A percentile compares a stretch with the other conserved stretches of the same genome.
Evolutionary conservation across 2,888 invertebrate species (phyloP).

Genomic region (Eilema depressum): DNA sequence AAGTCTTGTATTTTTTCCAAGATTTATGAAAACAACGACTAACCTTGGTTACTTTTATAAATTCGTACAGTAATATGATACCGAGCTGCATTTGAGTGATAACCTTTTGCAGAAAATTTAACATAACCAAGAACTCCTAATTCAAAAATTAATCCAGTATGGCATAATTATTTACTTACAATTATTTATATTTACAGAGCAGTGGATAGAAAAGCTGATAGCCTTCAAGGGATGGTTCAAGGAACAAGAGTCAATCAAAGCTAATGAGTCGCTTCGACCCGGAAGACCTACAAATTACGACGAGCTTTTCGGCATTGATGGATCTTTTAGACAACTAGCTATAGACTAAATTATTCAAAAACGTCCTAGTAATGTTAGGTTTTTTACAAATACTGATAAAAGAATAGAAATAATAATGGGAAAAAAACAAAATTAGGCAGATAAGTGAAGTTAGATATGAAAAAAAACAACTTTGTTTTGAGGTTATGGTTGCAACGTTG

Average conservation of each 20-base stretch:
- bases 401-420: not conserved
- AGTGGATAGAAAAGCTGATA: conserved; percentile 91
- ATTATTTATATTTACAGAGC: conserved; percentile 81
- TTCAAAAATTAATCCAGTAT: too few relatives aligned
- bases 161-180: not conserved
- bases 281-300: conserved; percentile 94
- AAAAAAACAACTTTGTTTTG: not conserved
- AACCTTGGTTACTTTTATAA: too few relatives aligned
- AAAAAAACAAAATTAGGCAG: not conserved
- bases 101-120: too few relatives aligned
- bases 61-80: too few relatives aligned
- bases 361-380: not conserved
- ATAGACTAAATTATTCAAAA: conserved; percentile 86
- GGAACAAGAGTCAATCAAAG: conserved; percentile 91
- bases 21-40: too few relatives aligned
- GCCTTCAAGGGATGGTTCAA: conserved; percentile 93
- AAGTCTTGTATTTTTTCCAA: too few relatives aligned
- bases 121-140: too few relatives aligned
- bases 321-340: conserved; percentile 93
- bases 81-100: too few relatives aligned
- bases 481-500: not conserved
- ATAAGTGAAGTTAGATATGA: not conserved
- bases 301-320: conserved; percentile 94
- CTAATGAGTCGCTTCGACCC: conserved; percentile 92
- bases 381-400: not conserved